Percentiles rank a stretch among this genome's conserved stretches.
Conservation (phyloP, 2,888 invertebrate genomes). For the Oligia fasciuncula region DNA sequence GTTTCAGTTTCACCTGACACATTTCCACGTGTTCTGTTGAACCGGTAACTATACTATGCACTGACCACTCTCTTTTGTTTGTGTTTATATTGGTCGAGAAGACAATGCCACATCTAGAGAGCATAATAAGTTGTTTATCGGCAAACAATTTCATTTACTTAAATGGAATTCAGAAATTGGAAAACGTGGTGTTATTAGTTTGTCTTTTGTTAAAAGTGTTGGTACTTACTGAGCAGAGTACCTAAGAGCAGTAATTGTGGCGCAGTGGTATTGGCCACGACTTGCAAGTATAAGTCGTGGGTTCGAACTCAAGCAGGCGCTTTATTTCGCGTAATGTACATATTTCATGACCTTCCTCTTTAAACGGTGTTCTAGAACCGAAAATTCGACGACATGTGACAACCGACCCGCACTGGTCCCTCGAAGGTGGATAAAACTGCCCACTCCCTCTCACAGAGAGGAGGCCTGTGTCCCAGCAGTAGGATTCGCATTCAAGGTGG, state of each 20-base stretch:
- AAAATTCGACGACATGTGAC: neutral
- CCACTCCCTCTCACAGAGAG: neutral
- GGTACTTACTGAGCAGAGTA: neutral
- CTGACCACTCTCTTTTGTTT: neutral
- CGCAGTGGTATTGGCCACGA: neutral
- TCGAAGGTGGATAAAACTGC: neutral
- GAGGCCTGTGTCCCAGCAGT: neutral
- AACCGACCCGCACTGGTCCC: neutral
- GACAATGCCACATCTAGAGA: constrained; percentile 20
- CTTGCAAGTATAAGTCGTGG: neutral
- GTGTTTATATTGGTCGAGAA: constrained; percentile 4
- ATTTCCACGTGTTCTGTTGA: constrained; percentile 18
- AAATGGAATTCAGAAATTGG: neutral
- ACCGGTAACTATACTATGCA: neutral
- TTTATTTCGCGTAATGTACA: neutral
- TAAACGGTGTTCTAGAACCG: neutral
- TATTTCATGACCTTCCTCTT: neutral
- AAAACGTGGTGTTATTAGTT: neutral
- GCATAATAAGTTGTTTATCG: neutral
- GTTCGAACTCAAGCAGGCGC: neutral
- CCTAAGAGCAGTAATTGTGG: neutral
- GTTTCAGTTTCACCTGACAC: constrained; percentile 36
- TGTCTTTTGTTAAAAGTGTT: neutral
- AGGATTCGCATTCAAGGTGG: neutral
- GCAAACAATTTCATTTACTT: neutral